phyloP scores from a whole-genome alignment of 2,797 vertebrate species.

The Aplochiton taeniatus region DNA sequence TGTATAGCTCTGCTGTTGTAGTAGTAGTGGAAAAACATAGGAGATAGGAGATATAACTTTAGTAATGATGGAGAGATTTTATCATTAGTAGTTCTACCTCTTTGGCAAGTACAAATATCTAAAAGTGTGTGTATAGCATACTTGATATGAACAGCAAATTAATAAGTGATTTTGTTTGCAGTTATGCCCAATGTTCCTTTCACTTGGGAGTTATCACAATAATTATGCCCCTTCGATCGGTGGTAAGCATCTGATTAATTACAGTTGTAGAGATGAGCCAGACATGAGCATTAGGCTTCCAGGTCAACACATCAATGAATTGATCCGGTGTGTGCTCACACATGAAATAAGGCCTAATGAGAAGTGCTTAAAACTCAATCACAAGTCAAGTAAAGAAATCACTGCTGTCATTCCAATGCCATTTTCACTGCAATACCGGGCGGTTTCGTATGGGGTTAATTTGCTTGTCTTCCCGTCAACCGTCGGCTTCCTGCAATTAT shows the following conservation, averaged over 20 bases:
- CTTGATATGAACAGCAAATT: slow-evolving; percentile 13
- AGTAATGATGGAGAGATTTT: no score
- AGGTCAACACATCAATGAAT: slow-evolving; percentile 62
- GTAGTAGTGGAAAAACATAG: no score
- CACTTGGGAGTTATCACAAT: slow-evolving; percentile 10
- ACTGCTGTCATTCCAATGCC: slow-evolving; percentile 32
- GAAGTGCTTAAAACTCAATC: slow-evolving; percentile 53
- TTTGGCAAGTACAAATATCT: background rate
- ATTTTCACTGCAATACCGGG: slow-evolving; percentile 19
- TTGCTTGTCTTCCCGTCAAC: background rate
- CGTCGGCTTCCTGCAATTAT: slow-evolving; percentile 28
- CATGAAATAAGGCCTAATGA: slow-evolving; percentile 64
- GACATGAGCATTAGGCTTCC: slow-evolving; percentile 47
- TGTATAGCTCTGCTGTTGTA: no score
- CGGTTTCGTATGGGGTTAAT: slow-evolving; percentile 7
- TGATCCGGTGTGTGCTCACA: slow-evolving; percentile 60
- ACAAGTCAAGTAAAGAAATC: slow-evolving; percentile 49
- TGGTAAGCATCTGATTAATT: slow-evolving; percentile 53
- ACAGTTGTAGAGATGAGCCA: slow-evolving; percentile 46
- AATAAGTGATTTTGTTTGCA: slow-evolving; percentile 18
- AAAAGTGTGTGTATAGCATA: background rate
- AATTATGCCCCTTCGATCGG: slow-evolving; percentile 28
- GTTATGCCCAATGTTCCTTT: background rate
- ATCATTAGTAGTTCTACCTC: no score
- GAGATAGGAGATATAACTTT: no score